Evolutionary conservation across 2,113 vertebrate species (phyloP), one percentile per base, ranked within the genome.

Genomic region (Myotis lucifugus): DNA sequence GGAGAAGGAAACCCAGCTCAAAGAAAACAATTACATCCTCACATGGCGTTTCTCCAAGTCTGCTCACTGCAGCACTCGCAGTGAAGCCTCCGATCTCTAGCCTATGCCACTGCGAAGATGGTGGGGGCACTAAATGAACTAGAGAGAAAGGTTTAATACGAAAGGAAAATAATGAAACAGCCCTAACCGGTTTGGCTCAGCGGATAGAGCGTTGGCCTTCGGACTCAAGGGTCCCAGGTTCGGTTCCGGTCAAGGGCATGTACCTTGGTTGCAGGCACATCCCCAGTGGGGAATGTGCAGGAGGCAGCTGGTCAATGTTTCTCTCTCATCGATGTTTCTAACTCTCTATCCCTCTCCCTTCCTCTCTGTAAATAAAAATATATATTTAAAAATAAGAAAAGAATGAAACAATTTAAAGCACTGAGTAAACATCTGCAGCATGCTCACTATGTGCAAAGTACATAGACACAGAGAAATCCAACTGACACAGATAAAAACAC

Each of bases 341-440:
- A 42, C 42, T 42, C 42, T 42, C 42, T 42, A 42, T 42, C 42
- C 42, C 42, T 42, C 42, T 42, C 7, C 42, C 6, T 42, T 42
- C 42, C 42, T 42, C 42, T 42, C 42, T 42, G 42, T 42, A 42
- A 42, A 42, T 40, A 40, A 40, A 40, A 40, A 42, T 42, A 42
- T 42, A 42, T 42, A 42, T 42, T 6, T 42, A 42, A 42, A 42
- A 42, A 37, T 37, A 42, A 42, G 17, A 14, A 56, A 27, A 56
- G 2, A 18, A n/a, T 0, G 21, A 77, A 2, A 34, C 46, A 5
- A 0, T 48, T 61, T 15, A 9, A 74, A 84, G 77, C 40, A 19
- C 19, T 2, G 34, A 37, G 42, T 10, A 15, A 21, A 10, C 50
- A 2, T 17, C 0, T 0, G 46, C 1, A 6, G 54, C 29, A 19